A percentile compares a stretch with the other conserved stretches of the same genome.
These are phyloP conservation scores for Peucedramus taeniatus DNA, from an alignment of 2,113 vertebrate species.

Conservation along the genomic window DNA sequence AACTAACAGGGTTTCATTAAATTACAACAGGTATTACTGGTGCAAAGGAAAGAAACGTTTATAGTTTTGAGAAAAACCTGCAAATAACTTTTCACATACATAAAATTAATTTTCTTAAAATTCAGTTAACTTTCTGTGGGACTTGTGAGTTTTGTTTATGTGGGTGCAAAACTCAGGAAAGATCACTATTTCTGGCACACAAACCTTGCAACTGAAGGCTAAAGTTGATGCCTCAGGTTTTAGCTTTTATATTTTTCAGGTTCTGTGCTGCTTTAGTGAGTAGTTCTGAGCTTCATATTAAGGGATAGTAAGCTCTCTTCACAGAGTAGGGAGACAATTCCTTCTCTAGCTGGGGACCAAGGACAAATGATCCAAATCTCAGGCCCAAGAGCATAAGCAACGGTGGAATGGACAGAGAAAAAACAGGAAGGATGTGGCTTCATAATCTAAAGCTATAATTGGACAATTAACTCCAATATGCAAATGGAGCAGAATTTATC, in stretches of 20 bases:
- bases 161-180: background rate
- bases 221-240: background rate
- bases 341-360: no score
- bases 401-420: background rate
- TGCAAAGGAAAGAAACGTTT: background rate
- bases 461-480: background rate
- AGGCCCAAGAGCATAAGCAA: background rate
- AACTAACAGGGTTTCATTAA: background rate
- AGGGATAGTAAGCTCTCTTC: background rate
- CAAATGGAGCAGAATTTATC: background rate
- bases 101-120: background rate
- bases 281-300: background rate
- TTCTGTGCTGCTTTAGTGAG: background rate
- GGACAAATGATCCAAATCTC: background rate
- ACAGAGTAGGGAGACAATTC: background rate
- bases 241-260: background rate
- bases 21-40: background rate
- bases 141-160: background rate
- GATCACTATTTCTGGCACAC: background rate
- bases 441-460: rapidly evolving
- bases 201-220: background rate
- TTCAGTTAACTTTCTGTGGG: background rate
- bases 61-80: background rate
- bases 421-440: background rate
- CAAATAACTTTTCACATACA: background rate